Evolutionary conservation across 2,797 vertebrate species (phyloP), one percentile per base, ranked within the genome.

Genomic region (Acanthurus leucopareius): DNA sequence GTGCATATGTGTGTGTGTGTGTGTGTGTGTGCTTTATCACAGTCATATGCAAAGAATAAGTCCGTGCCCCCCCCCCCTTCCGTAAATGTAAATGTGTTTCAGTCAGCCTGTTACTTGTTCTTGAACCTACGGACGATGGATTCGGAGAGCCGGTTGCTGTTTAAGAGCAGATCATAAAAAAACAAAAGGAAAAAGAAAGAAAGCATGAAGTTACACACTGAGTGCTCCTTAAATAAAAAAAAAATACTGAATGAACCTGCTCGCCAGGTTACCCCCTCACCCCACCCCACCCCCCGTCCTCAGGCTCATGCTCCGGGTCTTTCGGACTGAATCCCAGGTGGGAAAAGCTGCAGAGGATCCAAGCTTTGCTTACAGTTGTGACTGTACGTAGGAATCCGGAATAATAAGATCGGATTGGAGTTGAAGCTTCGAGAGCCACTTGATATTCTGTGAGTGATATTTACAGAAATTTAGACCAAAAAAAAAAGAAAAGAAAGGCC

Each of bases 231-330:
- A 74, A 87, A 38, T 45, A 25, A 25, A 25, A 25, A 25, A 25
- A 25, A 25, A 25, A 25, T 25, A 25, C 19, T 66, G 73, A 82
- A 70, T 69, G 78, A 81, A 86, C 70, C 85, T 71, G 73, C 79
- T 80, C 69, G 2, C 73, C 58, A 67, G 77, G 67, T 72, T 3
- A 32, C 54, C 51, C 7, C 48, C 54, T 13, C 28, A 32, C 32
- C 53, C 51, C 9, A 25, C 25, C 25, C 25, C 25, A 25, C 25
- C 25, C 25, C 25, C 25, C 3, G 25, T 49, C 52, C 56, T 63
- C 25, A 0, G 19, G 8, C 48, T 56, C 72, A 28, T 42, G 20
- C 25, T 66, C 73, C 38, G 63, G 11, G 49, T 66, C 25, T 60
- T 25, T 20, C 45, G 64, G 52, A 79, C 38, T 15, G 11, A 71